These are phyloP conservation scores for Gasteruption jaculator DNA, from an alignment of 2,888 invertebrate species.

Conservation along the genomic window DNA sequence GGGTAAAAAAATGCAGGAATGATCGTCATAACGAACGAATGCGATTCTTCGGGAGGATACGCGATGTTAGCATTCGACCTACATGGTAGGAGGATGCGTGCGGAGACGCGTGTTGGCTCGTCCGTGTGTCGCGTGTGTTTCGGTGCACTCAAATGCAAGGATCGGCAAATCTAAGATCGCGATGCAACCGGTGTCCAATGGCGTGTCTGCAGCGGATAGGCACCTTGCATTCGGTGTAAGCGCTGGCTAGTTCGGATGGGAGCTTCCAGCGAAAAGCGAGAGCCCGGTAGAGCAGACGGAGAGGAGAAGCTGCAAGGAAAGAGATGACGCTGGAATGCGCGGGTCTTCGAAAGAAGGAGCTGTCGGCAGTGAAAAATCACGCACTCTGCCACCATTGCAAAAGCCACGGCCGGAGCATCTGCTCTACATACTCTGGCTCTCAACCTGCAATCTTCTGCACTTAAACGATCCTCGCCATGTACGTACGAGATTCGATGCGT, in stretches of 20 bases:
- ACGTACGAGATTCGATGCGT: not conserved
- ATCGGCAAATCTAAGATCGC: slow-evolving; percentile 41
- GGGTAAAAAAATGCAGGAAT: no score
- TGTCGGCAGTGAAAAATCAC: slow-evolving; percentile 47
- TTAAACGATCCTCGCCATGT: slow-evolving; percentile 4
- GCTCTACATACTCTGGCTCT: slow-evolving; percentile 47
- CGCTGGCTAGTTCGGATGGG: slow-evolving; percentile 18
- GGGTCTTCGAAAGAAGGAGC: slow-evolving; percentile 44
- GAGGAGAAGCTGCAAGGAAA: slow-evolving; percentile 5
- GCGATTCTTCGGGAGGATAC: no score
- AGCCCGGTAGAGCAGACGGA: not conserved
- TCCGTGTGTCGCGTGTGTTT: slow-evolving; percentile 15
- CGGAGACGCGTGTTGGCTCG: no score
- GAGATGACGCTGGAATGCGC: slow-evolving; percentile 39
- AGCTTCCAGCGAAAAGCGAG: no score
- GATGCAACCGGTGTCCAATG: slow-evolving; percentile 40
- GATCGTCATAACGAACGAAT: no score
- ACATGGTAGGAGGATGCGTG: no score
- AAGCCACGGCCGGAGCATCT: slow-evolving; percentile 42
- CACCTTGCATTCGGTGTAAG: slow-evolving; percentile 22
- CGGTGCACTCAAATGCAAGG: slow-evolving; percentile 28
- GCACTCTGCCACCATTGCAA: slow-evolving; percentile 40
- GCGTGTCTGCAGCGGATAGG: slow-evolving; percentile 29
- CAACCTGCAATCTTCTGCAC: slow-evolving; percentile 32
- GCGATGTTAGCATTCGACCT: no score